These are phyloP conservation scores for Halictus ligatus DNA, from an alignment of 2,888 invertebrate species.

Conservation along the genomic window DNA sequence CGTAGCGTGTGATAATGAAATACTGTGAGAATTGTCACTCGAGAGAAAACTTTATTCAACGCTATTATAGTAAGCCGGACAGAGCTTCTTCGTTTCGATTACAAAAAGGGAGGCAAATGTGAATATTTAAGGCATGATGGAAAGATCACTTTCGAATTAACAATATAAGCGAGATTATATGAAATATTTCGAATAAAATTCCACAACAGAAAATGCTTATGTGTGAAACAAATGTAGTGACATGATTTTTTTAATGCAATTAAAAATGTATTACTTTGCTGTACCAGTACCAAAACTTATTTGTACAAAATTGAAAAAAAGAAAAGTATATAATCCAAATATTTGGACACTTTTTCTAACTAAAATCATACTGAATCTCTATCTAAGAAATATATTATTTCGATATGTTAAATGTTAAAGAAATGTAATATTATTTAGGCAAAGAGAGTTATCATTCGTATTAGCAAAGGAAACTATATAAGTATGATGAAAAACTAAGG, in stretches of 20 bases:
- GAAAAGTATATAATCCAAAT: not conserved
- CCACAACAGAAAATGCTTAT: not conserved
- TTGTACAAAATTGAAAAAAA: not conserved
- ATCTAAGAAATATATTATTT: slow-evolving; percentile 20
- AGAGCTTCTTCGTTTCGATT: not conserved
- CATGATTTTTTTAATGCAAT: not conserved
- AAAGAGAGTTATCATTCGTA: slow-evolving; percentile 38
- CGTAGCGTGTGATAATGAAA: not conserved
- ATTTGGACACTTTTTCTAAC: not conserved
- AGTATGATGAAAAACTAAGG: slow-evolving; percentile 41
- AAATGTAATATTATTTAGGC: slow-evolving; percentile 44
- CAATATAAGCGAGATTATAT: not conserved
- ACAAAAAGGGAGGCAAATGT: not conserved
- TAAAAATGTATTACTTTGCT: slow-evolving; percentile 46
- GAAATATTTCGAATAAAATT: not conserved
- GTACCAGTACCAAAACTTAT: slow-evolving; percentile 35
- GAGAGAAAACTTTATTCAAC: not conserved
- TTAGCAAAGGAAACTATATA: slow-evolving; percentile 49
- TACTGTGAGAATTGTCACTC: not conserved
- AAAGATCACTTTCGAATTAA: not conserved
- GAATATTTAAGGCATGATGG: not conserved
- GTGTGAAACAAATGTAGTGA: not conserved
- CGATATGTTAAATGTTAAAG: slow-evolving; percentile 41
- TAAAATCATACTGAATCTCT: slow-evolving; percentile 24
- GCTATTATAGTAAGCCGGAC: not conserved